Base-by-base conservation (phyloP, 92 coral and sea anemone genomes). In the Palythoa grandis region DNA sequence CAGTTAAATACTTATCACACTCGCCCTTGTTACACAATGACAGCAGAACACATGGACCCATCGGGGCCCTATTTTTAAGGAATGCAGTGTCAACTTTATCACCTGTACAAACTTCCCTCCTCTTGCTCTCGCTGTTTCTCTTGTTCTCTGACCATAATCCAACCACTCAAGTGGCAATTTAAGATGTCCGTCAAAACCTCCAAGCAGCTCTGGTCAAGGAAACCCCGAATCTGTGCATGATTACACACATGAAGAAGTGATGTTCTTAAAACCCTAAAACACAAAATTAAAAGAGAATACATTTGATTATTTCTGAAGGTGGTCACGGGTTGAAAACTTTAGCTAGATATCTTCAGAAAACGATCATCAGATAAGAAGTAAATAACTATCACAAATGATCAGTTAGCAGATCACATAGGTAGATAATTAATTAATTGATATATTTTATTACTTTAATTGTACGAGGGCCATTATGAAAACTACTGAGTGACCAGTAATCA, bases 21-120 rank as follows among this genome's bases (percentile, higher is more conserved):
- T n/a, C n/a, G n/a, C n/a, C n/a, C n/a, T n/a, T n/a, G n/a, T n/a
- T n/a, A n/a, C n/a, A n/a, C n/a, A n/a, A n/a, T n/a, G n/a, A n/a
- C n/a, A n/a, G n/a, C n/a, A n/a, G n/a, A n/a, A n/a, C n/a, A n/a
- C n/a, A n/a, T n/a, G n/a, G 11, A 52, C 54, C 11, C 11, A 52
- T 52, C 54, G 5, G 54, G 54, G 35, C 35, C 1, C 35, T 29
- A 29, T 7, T 7, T 7, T 7, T 52, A 52, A 15, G 63, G 17
- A 10, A 57, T 57, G 0, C 7, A 57, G 16, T 1, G 16, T 10
- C 16, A 13, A n/a, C 11, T 67, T 15, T 23, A 69, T 72, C 76
- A 89, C 69, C 87, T 94, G 86, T 86, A 97, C 82, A 97, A 69
- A 73, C 94, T 97, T 16, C 88, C 95, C 22, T 92, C 97, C 69